Conservation (phyloP, 64 coral and sea anemone species). For the Stichodactyla mertensii region DNA sequence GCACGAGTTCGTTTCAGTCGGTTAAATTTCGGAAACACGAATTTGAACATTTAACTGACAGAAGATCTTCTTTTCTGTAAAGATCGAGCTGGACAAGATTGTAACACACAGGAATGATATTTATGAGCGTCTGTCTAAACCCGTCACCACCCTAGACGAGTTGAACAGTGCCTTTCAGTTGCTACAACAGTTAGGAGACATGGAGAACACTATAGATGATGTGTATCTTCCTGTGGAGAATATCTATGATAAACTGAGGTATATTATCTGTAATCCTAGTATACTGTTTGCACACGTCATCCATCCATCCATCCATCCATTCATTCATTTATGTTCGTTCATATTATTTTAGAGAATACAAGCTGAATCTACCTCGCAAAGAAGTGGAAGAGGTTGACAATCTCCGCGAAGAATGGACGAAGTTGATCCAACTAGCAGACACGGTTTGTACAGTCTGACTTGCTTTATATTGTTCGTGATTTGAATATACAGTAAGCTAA, state of each 20-base stretch:
- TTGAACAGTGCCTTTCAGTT: constrained; percentile 84
- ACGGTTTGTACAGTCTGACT: constrained; percentile 18
- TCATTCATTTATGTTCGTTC: neutral
- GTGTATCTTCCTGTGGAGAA: constrained; percentile 96
- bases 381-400: constrained; percentile 96
- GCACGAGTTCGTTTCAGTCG: too few relatives aligned
- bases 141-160: constrained; percentile 85
- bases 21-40: too few relatives aligned
- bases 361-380: constrained; percentile 72
- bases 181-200: constrained; percentile 86
- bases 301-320: too few relatives aligned
- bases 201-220: constrained; percentile 95
- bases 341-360: constrained; percentile 57
- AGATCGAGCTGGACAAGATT: constrained; percentile 93
- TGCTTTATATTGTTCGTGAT: too few relatives aligned
- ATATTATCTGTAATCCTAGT: neutral
- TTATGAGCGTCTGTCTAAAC: constrained; percentile 70
- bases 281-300: too few relatives aligned
- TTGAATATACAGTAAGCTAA: neutral
- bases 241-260: constrained; percentile 90
- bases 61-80: neutral
- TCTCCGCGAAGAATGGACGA: constrained; percentile 87
- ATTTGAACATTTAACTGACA: too few relatives aligned
- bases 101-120: constrained; percentile 90
- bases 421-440: constrained; percentile 81